Percentiles rank a stretch among this genome's conserved stretches.
Conservation (phyloP, 2,113 vertebrate species). For the Callipepla squamata region DNA sequence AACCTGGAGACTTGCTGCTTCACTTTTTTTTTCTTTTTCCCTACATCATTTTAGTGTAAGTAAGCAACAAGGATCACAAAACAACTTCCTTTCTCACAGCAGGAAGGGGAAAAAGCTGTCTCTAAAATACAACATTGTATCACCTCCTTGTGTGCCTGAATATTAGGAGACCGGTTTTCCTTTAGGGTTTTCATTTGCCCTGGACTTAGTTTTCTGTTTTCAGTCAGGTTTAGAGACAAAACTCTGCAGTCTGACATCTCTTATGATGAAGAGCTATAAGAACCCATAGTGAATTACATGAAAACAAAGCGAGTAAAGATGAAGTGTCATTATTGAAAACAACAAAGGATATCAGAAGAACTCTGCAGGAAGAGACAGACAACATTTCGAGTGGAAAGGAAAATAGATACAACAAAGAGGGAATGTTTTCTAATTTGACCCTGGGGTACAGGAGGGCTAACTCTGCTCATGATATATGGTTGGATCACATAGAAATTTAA, state of each 20-base stretch:
- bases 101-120: neutral
- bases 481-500: neutral
- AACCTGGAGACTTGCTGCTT: neutral
- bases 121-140: conserved; percentile 25
- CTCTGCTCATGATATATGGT: neutral
- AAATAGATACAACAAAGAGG: neutral
- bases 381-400: neutral
- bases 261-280: neutral
- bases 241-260: neutral
- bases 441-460: neutral
- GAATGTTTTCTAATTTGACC: neutral
- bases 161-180: neutral
- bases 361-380: neutral
- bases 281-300: neutral
- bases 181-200: conserved; percentile 12
- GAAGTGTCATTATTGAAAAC: neutral
- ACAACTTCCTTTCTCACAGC: neutral
- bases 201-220: neutral
- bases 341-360: neutral
- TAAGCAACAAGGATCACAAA: neutral
- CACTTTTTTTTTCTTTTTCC: neutral
- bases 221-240: neutral
- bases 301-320: neutral
- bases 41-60: neutral
- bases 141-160: neutral